Evolutionary conservation across 2,888 invertebrate genomes (phyloP).

Genomic region (Exocentrus adspersus): DNA sequence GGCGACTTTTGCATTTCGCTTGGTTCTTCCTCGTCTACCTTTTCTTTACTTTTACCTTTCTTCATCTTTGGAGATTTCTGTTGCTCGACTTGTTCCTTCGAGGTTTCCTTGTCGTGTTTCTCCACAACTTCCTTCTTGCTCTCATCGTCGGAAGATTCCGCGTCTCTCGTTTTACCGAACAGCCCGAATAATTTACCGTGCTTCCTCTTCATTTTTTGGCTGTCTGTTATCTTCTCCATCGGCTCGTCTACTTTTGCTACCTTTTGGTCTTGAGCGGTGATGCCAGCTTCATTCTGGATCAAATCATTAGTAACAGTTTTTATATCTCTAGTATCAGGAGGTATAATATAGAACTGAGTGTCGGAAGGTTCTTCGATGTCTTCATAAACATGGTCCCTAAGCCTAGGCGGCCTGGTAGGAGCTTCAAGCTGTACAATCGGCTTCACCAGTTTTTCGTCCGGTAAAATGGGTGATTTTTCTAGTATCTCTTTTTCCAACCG

Average conservation of each 20-base stretch:
- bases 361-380: constrained; percentile 48
- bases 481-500: constrained; percentile 52
- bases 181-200: constrained; percentile 56
- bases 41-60: constrained; percentile 35
- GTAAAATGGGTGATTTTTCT: constrained; percentile 50
- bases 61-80: constrained; percentile 31
- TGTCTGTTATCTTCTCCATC: constrained; percentile 42
- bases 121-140: constrained; percentile 54
- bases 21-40: constrained; percentile 19
- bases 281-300: constrained; percentile 57
- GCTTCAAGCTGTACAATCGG: constrained; percentile 43
- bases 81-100: constrained; percentile 48
- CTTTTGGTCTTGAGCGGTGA: constrained; percentile 53
- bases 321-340: constrained; percentile 35
- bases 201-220: constrained; percentile 52
- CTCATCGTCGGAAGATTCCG: constrained; percentile 56
- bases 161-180: constrained; percentile 56
- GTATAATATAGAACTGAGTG: constrained; percentile 15
- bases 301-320: constrained; percentile 53
- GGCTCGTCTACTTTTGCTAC: constrained; percentile 24
- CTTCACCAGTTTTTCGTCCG: constrained; percentile 51
- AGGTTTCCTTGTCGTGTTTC: constrained; percentile 58
- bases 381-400: constrained; percentile 53
- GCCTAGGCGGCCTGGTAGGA: constrained; percentile 47
- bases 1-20: constrained; percentile 27